phyloP scores from a whole-genome alignment of 2,113 vertebrate genomes.

The Indicator maculatus region DNA sequence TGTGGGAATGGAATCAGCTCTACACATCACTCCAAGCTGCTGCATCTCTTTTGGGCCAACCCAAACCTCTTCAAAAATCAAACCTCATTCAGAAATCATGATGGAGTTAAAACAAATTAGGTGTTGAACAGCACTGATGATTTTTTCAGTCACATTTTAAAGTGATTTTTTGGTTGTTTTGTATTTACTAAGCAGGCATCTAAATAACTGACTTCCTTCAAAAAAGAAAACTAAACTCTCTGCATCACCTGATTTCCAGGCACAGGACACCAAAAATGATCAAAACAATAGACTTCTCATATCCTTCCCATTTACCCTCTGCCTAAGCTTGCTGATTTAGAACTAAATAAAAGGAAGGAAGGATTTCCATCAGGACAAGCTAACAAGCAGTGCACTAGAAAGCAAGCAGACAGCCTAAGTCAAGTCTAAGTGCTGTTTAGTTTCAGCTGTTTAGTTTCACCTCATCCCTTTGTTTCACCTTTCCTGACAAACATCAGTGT shows the following conservation, averaged over 20 bases:
- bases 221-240: neutral
- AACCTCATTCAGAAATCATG: neutral
- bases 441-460: neutral
- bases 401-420: neutral
- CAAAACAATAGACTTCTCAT: neutral
- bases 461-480: neutral
- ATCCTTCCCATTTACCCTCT: neutral
- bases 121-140: neutral
- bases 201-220: neutral
- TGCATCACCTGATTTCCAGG: neutral
- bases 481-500: neutral
- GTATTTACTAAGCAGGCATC: neutral
- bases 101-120: rapidly evolving
- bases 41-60: neutral
- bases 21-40: neutral
- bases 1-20: neutral
- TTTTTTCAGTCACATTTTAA: neutral
- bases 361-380: neutral
- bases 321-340: neutral
- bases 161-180: neutral
- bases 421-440: neutral
- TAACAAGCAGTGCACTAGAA: neutral
- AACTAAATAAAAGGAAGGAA: neutral
- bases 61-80: neutral
- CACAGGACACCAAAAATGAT: neutral